phyloP scores from a whole-genome alignment of 2,888 invertebrate species.

The Tridacna gigas region DNA sequence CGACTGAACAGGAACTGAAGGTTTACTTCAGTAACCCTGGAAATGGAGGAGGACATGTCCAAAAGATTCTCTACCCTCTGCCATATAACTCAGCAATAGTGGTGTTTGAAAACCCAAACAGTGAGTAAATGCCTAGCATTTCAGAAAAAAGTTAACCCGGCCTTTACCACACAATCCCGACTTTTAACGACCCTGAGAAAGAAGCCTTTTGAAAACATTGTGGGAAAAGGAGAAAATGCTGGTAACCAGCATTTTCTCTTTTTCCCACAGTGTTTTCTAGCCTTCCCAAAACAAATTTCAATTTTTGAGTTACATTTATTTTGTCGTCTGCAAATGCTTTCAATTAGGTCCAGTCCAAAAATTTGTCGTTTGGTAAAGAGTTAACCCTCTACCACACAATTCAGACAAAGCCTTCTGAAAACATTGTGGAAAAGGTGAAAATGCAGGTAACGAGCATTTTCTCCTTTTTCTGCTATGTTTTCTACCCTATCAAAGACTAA shows the following conservation, averaged over 20 bases:
- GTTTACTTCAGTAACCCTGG: slow-evolving; percentile 65
- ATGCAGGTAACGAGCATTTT: too few relatives aligned
- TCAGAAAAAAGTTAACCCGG: too few relatives aligned
- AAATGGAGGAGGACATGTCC: slow-evolving; percentile 60
- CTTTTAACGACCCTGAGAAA: too few relatives aligned
- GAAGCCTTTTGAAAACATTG: slow-evolving; percentile 1
- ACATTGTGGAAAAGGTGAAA: too few relatives aligned
- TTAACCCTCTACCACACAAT: too few relatives aligned
- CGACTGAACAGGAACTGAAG: slow-evolving; percentile 58
- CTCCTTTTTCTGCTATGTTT: too few relatives aligned
- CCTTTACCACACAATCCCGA: too few relatives aligned
- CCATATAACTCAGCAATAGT: slow-evolving; percentile 60
- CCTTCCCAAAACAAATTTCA: too few relatives aligned
- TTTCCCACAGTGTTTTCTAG: neutral
- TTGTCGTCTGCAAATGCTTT: neutral
- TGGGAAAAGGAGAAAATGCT: slow-evolving; percentile 4
- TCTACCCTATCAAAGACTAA: too few relatives aligned
- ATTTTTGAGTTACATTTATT: too few relatives aligned
- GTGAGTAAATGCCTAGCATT: slow-evolving; percentile 30
- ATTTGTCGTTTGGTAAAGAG: neutral
- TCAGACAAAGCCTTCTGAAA: too few relatives aligned
- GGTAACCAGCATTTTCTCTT: neutral
- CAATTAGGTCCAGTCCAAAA: neutral
- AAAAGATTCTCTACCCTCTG: slow-evolving; percentile 60
- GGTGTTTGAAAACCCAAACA: slow-evolving; percentile 50